phyloP scores from a whole-genome alignment of 2,888 invertebrate species.

The Melieria crassipennis region DNA sequence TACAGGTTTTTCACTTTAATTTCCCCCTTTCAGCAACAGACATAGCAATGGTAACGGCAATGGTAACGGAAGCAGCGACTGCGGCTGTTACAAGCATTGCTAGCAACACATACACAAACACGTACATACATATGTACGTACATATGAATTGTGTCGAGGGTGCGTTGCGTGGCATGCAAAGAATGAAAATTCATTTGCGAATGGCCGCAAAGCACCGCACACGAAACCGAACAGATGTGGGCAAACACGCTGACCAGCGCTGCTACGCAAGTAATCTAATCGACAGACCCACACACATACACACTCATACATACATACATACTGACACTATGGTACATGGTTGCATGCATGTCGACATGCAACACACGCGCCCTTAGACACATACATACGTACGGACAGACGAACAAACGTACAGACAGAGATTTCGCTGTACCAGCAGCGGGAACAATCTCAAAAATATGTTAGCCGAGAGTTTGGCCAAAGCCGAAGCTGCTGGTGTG shows the following conservation, averaged over 20 bases:
- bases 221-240: not conserved
- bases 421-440: no score
- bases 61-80: not conserved
- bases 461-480: no score
- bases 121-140: constrained; percentile 43
- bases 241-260: not conserved
- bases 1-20: constrained; percentile 13
- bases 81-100: not conserved
- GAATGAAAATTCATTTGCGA: not conserved
- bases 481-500: no score
- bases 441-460: no score
- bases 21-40: constrained; percentile 11
- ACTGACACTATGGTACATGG: not conserved
- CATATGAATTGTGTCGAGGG: not conserved
- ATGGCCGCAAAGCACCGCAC: not conserved
- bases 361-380: no score
- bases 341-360: not conserved
- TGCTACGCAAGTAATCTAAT: no score
- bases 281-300: not conserved
- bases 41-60: not conserved
- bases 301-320: not conserved
- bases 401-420: not conserved
- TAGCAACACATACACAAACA: constrained; percentile 22
- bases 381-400: not conserved
- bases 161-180: not conserved